Evolutionary conservation across 2,888 invertebrate genomes (phyloP), one percentile per base, ranked within the genome.

Genomic region (Ethmia dodecea): DNA sequence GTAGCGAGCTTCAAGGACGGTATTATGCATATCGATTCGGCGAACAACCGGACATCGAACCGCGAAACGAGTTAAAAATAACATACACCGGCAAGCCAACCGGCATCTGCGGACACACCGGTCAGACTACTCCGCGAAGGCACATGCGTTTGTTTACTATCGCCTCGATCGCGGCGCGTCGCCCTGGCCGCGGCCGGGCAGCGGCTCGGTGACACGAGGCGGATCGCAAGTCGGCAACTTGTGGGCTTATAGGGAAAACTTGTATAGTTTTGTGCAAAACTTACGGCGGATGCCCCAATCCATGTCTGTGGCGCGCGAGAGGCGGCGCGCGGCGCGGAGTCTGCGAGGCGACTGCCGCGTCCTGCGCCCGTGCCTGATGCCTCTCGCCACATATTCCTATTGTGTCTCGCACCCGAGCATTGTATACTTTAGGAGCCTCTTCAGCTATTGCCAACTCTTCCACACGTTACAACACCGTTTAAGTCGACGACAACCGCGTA

Each of bases 81-180:
- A 75, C 79, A 67, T 58, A n/a, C 64, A 61, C 61, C 55, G 65
- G 64, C 70, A 65, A 67, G 71, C 60, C 72, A 73, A 75, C 80
- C 75, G 83, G 78, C 80, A 74, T 79, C 78, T 71, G 80, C 72
- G 78, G 67, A 56, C 68, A 78, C 76, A 84, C 83, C 80, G 81
- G 84, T 81, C 77, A 48, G 68, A 81, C 83, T 76, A 72, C 73
- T 79, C 64, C 45, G 59, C 51, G 54, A 60, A 49, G 66, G 62
- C 84, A 81, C 84, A 83, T 84, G 83, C 77, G 80, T 84, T 83
- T 86, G 84, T 86, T 86, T 86, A 86, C 84, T 76, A 83, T 79
- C 75, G 67, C 45, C 57, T 52, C 58, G 68, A 70, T 69, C 72
- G 70, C 66, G 58, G 49, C 54, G 50, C 51, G 47, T 47, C 53